A percentile compares a stretch with the other conserved stretches of the same genome.
Evolutionary conservation across 2,888 invertebrate species (phyloP).

Genomic region (Crossocerus cetratus): DNA sequence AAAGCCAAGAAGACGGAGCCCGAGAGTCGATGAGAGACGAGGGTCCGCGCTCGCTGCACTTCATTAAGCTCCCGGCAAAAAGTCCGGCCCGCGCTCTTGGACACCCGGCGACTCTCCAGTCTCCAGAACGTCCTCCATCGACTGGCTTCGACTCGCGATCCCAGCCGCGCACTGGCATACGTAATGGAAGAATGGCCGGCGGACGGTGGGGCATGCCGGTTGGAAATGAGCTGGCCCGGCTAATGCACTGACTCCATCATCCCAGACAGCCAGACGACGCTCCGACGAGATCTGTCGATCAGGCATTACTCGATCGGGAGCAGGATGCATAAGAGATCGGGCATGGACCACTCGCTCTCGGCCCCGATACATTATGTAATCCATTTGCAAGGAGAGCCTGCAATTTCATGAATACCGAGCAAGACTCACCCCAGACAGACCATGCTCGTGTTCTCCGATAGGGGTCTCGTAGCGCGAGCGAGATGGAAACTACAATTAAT

Average conservation of each 20-base stretch:
- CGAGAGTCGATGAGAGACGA: conserved; percentile 40
- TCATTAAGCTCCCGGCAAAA: conserved; percentile 33
- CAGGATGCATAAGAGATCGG: conserved; percentile 51
- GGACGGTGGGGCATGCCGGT: no score
- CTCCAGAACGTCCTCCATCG: no score
- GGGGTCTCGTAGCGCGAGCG: background rate
- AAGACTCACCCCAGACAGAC: no score
- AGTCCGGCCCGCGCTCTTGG: background rate
- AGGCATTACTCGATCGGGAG: conserved; percentile 15
- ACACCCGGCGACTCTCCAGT: no score
- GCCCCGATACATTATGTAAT: conserved; percentile 59
- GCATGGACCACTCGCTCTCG: conserved; percentile 34
- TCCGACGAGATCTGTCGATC: conserved; percentile 44
- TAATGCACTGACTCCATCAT: background rate
- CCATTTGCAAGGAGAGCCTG: conserved; percentile 34
- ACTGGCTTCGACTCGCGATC: no score
- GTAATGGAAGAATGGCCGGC: no score
- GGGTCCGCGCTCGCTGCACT: conserved; percentile 27
- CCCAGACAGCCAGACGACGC: conserved; percentile 29
- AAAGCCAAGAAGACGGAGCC: conserved; percentile 23
- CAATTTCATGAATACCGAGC: conserved; percentile 41
- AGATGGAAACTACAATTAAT: conserved; percentile 16
- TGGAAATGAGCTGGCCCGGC: background rate
- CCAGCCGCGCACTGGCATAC: no score
- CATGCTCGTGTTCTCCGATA: background rate